Conservation (phyloP, 2,113 vertebrate genomes). For the Hippocampus guttulatus region DNA sequence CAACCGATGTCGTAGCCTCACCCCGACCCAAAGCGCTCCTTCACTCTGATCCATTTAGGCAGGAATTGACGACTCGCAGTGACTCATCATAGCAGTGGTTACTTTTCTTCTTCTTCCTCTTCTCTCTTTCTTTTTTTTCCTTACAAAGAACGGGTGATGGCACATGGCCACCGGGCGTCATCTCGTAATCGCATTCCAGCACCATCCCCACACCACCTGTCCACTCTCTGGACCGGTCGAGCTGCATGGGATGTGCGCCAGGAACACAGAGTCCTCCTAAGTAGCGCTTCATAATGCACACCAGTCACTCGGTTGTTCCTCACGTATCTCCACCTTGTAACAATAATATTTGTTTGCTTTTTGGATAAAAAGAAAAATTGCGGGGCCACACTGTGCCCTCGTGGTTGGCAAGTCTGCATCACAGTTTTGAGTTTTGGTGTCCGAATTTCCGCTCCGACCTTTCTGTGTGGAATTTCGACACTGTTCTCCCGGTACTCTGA, state of each 20-base stretch:
- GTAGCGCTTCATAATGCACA: conserved; percentile 44
- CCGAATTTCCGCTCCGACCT: too few species aligned
- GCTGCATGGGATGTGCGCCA: conserved; percentile 59
- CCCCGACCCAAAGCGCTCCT: conserved; percentile 46
- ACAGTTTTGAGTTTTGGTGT: too few species aligned
- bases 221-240: conserved; percentile 61
- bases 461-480: too few species aligned
- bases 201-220: conserved; percentile 72
- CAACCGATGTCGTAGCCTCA: conserved; percentile 35
- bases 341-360: not conserved
- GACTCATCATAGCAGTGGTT: conserved; percentile 59
- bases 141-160: conserved; percentile 56
- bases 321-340: not conserved
- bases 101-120: conserved; percentile 19
- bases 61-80: conserved; percentile 57
- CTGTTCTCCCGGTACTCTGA: too few species aligned
- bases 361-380: not conserved
- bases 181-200: conserved; percentile 57
- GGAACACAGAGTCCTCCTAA: conserved; percentile 63
- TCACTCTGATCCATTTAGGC: conserved; percentile 54
- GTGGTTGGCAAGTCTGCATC: not conserved
- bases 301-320: conserved; percentile 15
- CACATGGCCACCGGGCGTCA: conserved; percentile 64
- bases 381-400: not conserved
- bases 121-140: conserved; percentile 16